Conservation (phyloP, 2,797 vertebrate species). For the Cheirogaleus major region DNA sequence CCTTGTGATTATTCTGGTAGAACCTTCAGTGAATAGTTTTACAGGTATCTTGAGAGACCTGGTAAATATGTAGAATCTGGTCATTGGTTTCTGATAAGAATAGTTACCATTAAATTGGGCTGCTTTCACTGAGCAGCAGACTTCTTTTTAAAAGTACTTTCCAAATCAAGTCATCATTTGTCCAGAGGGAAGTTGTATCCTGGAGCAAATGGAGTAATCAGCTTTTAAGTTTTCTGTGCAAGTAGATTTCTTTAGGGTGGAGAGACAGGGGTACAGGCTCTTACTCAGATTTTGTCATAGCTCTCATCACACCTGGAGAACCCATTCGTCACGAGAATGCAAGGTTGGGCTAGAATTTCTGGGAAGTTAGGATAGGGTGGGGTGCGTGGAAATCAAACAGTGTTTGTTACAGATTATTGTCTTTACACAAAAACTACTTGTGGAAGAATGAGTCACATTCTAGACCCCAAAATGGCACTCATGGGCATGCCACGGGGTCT, state of each 20-base stretch:
- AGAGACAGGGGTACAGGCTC: background rate
- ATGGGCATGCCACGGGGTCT: background rate
- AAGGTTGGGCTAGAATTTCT: conserved; percentile 56
- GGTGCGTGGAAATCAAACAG: background rate
- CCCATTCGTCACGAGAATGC: background rate
- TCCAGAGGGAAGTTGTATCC: background rate
- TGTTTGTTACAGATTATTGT: conserved; percentile 12
- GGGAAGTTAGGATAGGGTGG: conserved; percentile 7
- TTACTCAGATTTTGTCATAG: conserved; percentile 58
- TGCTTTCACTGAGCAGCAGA: background rate
- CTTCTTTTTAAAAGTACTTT: background rate
- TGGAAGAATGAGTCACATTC: background rate
- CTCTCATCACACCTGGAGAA: background rate
- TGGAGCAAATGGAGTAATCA: background rate
- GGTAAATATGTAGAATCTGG: conserved; percentile 28
- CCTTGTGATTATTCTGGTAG: background rate
- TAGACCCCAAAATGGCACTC: background rate
- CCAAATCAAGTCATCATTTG: background rate
- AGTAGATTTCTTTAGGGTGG: background rate
- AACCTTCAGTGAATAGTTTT: conserved; percentile 24
- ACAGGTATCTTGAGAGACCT: background rate
- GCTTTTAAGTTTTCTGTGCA: background rate
- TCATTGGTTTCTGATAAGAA: background rate
- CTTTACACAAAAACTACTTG: background rate
- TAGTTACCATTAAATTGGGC: background rate